These are phyloP conservation scores for Polyergus mexicanus DNA, from an alignment of 1,140 invertebrate genomes.

Conservation along the genomic window DNA sequence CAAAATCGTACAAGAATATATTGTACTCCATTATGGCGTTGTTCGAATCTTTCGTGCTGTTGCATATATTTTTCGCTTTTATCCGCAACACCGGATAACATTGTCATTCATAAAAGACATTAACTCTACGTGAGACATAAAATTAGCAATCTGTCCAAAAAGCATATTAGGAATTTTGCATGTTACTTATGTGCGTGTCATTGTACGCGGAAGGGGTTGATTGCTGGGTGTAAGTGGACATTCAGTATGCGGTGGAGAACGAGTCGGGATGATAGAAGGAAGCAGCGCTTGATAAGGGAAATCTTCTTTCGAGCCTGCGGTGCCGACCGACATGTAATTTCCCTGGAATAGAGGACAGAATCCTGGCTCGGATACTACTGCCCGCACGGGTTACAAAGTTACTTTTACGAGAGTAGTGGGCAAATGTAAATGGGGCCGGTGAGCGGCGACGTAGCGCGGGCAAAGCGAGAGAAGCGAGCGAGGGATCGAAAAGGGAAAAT, in stretches of 20 bases:
- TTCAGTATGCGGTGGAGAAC: constrained; percentile 46
- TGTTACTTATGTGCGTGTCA: constrained; percentile 46
- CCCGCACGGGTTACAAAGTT: constrained; percentile 80
- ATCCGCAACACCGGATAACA: not conserved
- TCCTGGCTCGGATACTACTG: constrained; percentile 72
- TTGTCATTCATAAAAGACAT: not conserved
- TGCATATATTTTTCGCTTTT: not conserved
- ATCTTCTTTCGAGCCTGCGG: constrained; percentile 74
- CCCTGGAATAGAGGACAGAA: constrained; percentile 72
- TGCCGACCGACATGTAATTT: constrained; percentile 76
- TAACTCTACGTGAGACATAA: constrained; percentile 33
- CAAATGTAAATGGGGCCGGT: constrained; percentile 81
- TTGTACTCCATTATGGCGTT: not conserved
- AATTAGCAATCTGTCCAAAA: constrained; percentile 65
- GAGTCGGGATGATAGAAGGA: constrained; percentile 14
- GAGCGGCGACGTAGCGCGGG: constrained; percentile 49
- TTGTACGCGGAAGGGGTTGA: constrained; percentile 32
- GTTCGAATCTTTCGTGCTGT: not conserved
- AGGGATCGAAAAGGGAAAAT: constrained; percentile 50
- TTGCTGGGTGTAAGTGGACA: constrained; percentile 56
- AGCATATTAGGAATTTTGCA: constrained; percentile 34
- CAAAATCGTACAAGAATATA: not conserved
- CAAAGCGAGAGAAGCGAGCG: constrained; percentile 53
- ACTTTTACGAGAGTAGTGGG: constrained; percentile 81
- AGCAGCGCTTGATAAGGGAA: constrained; percentile 73